phyloP scores from a whole-genome alignment of 2,113 vertebrate species.

The Sceloporus undulatus region DNA sequence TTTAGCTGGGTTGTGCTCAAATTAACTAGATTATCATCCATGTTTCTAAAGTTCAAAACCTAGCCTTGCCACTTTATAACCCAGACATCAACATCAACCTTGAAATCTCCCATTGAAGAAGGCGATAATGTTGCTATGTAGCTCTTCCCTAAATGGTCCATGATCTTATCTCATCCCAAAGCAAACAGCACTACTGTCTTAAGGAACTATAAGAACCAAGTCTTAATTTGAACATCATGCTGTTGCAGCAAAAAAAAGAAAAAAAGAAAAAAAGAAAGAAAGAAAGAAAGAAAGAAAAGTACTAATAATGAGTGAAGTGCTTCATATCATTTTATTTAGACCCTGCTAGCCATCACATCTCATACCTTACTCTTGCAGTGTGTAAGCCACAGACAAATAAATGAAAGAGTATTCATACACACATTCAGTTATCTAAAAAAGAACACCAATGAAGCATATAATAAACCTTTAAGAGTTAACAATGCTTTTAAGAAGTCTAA shows the following conservation, averaged over 20 bases:
- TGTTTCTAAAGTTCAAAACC: not conserved
- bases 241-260: not conserved
- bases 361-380: not conserved
- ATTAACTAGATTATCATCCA: not conserved
- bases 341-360: not conserved
- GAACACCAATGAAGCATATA: conserved; percentile 23
- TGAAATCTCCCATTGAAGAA: not conserved
- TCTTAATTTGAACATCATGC: not conserved
- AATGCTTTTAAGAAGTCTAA: conserved; percentile 1
- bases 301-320: not conserved
- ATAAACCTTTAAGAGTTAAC: conserved; percentile 1
- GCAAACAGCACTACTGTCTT: not conserved
- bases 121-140: not conserved
- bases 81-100: not conserved
- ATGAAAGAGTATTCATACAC: not conserved
- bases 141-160: not conserved
- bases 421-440: conserved; percentile 15
- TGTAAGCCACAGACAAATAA: conserved; percentile 3
- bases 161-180: not conserved
- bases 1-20: not conserved
- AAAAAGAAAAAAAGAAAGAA: not conserved
- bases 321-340: not conserved
- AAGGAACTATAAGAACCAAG: not conserved
- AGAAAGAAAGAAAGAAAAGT: not conserved
- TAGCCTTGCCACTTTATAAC: not conserved